Base-by-base conservation (phyloP, 2,888 invertebrate species). In the Brachynemurus nebulosus region DNA sequence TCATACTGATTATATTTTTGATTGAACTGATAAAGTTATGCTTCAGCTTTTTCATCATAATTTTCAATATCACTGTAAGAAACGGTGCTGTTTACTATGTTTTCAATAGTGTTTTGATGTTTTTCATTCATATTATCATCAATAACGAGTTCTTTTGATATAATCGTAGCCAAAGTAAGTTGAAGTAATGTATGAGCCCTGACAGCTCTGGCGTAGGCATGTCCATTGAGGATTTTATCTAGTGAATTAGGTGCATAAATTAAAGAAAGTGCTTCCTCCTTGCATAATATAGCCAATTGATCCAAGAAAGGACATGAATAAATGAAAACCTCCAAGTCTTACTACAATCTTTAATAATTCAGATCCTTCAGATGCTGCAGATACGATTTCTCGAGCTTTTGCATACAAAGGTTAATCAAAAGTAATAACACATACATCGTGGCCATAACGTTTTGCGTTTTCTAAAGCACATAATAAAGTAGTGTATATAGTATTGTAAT, bases 201-300 rank as follows among this genome's bases (percentile, higher is more conserved):
- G 41, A 46, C 38, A 16, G 49, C 50, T 50, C 53, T 48, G 35
- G 54, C 49, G 46, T 53, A 56, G 47, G 55, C 55, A 52, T 58
- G 55, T 11, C 56, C 54, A 49, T 48, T 53, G 7, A 57, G 42
- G 52, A 57, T 55, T 50, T 58, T 55, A 36, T 57, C 54, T 47
- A 55, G 39, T 45, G 52, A 55, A 9, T 51, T 53, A 8, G 37
- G 5, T 17, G 55, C 54, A 49, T 52, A 55, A 34, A 54, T 49
- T 7, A 40, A 2, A 20, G 40, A 34, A 35, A 58, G 51, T 38
- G 20, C 38, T 38, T 38, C 38, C 3, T 38, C 61, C 60, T 39
- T 51, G 46, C 62, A 64, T 64, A 45, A 63, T 57, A 46, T 55
- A 48, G 21, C 60, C 62, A 33, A 64, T 58, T 23, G 55, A 45